Percentiles rank a stretch among this genome's conserved stretches.
Conservation (phyloP, 2,888 invertebrate genomes). For the Drosophila seclusa region DNA sequence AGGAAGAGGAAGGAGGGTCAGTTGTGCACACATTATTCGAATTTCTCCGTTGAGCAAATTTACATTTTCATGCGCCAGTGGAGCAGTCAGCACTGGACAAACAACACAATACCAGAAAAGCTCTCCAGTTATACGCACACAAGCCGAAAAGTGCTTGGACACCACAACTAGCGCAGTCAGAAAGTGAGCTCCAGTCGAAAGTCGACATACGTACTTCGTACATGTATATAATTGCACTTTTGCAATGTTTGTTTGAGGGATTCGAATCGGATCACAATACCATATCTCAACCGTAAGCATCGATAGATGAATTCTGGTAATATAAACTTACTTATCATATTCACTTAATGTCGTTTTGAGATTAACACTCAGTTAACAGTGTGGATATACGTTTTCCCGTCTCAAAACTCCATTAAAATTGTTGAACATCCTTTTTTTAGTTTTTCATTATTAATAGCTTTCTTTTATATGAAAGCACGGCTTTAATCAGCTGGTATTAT, state of each 20-base stretch:
- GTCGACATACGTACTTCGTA: neutral
- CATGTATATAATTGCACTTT: neutral
- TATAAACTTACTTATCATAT: neutral
- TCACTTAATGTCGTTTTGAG: neutral
- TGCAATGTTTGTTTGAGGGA: neutral
- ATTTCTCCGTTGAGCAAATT: slow-evolving; percentile 31
- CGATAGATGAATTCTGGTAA: neutral
- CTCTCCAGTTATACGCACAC: neutral
- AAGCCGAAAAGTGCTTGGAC: neutral
- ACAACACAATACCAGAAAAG: neutral
- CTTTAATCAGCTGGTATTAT: too few species aligned
- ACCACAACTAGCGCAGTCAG: neutral
- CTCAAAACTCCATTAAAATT: too few species aligned
- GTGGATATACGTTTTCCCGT: too few species aligned
- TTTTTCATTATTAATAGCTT: too few species aligned
- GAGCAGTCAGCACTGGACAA: slow-evolving; percentile 9
- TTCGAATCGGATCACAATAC: neutral
- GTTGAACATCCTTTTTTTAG: too few species aligned
- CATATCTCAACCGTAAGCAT: neutral
- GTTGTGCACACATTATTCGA: slow-evolving; percentile 32
- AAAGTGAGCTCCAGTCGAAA: neutral
- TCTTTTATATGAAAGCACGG: too few species aligned
- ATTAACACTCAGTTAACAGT: too few species aligned
- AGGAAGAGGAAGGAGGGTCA: slow-evolving; percentile 2
- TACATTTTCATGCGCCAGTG: slow-evolving; percentile 26